Base-by-base conservation (phyloP, 1,140 invertebrate species). In the Paralvinella palmiformis region DNA sequence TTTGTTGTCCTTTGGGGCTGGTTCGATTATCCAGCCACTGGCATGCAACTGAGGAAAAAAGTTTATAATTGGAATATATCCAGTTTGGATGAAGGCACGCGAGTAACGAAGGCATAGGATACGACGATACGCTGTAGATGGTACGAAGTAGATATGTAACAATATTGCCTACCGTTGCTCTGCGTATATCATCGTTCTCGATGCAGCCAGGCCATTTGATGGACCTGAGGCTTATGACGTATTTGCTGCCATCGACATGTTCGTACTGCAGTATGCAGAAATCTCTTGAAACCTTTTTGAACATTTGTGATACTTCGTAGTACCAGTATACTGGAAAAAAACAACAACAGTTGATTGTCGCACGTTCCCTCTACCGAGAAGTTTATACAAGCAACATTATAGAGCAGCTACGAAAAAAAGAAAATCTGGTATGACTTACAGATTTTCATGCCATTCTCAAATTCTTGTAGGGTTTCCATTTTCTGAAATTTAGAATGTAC, bases 1-100 rank as follows among this genome's bases (percentile, higher is more conserved):
- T 59, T 71, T 72, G 36, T 72, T 74, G 29, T 77, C 74, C 57
- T 72, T 75, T 27, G 48, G 62, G 15, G 72, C 70, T 57, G 76
- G 75, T 50, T 78, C 74, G 55, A 78, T 71, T 27, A 78, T 77
- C 76, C 76, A 78, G 27, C 76, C 76, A 73, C 76, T 78, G 7
- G 74, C 67, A 1, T 71, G 44, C 55, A 78, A 68, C 76, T 78
- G 65, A 3, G 70, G 71, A 35, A 3, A 57, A 3, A 66, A 33
- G 31, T 15, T 6, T n/a, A 41, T 56, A 52, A 27, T 33, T 45
- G 15, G 10, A 22, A 22, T 6, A 52, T 48, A 7, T 52, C 27
- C 20, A 48, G 45, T 27, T 29, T 45, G 17, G 33, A 57, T 35
- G 17, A 15, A 56, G 27, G n/a, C 2, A 33, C 3, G 1, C 13